Percentiles rank a stretch among this genome's conserved stretches.
Evolutionary conservation across 2,797 vertebrate species (phyloP).

Genomic region (Ctenochaetus hawaiiensis): DNA sequence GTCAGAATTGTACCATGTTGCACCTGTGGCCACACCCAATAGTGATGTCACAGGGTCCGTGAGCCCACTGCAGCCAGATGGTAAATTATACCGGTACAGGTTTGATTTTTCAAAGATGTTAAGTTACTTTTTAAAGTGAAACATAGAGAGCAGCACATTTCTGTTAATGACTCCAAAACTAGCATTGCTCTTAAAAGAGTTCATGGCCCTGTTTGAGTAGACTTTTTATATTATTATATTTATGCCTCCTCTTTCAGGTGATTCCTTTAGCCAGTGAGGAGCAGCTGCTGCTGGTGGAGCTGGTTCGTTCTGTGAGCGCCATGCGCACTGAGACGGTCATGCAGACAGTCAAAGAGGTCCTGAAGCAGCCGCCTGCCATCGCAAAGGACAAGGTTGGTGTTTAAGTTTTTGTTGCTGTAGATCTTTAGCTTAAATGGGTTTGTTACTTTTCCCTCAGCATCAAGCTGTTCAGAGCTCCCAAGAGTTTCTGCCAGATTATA

Average conservation of each 20-base stretch:
- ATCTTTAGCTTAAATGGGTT: not conserved
- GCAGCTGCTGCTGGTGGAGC: conserved; percentile 95
- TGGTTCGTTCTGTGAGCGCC: conserved; percentile 97
- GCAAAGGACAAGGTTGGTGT: conserved; percentile 94
- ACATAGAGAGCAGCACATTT: not conserved
- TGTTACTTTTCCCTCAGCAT: not conserved
- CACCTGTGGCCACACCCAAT: not conserved
- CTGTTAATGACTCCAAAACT: not conserved
- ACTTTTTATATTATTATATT: not conserved
- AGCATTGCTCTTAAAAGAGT: not conserved
- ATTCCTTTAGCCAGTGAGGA: conserved; percentile 95
- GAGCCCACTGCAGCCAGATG: not conserved
- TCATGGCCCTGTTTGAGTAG: conserved; percentile 3
- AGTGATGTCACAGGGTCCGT: not conserved
- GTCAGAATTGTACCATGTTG: not conserved
- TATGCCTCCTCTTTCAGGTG: conserved; percentile 84
- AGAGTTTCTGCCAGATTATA: not conserved
- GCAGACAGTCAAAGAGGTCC: conserved; percentile 97
- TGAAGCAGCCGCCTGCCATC: conserved; percentile 98
- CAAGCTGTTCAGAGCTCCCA: not conserved
- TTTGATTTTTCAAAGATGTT: not conserved
- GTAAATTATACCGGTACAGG: not conserved
- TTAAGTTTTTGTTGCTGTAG: not conserved
- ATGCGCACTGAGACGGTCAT: conserved; percentile 98
- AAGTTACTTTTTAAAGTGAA: not conserved